Conservation (phyloP, 2,888 invertebrate genomes). For the Philhelius pedissequus region DNA sequence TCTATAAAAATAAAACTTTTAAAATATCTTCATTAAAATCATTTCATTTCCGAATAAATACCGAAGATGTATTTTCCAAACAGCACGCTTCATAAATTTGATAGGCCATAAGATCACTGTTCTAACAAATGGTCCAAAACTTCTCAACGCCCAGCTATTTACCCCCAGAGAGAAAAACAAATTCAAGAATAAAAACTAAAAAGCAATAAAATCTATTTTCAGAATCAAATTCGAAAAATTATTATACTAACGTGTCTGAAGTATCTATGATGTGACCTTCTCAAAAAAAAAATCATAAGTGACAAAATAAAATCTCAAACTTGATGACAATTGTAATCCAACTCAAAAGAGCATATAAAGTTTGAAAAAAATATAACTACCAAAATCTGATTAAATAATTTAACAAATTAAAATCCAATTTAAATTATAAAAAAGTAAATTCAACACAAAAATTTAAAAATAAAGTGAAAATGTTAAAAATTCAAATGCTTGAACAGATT, state of each 20-base stretch:
- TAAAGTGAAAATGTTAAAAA: slow-evolving; percentile 82
- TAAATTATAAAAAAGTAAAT: not conserved
- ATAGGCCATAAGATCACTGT: slow-evolving; percentile 16
- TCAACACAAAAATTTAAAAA: not conserved
- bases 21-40: not conserved
- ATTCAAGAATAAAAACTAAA: slow-evolving; percentile 1
- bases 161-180: not conserved
- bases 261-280: slow-evolving; percentile 61
- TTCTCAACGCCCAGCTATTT: not conserved
- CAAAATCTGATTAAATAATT: slow-evolving; percentile 17
- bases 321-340: slow-evolving; percentile 48
- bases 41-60: not conserved
- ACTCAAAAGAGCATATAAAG: slow-evolving; percentile 21
- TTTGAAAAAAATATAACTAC: not conserved
- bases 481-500: slow-evolving; percentile 88
- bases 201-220: slow-evolving; percentile 42
- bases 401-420: slow-evolving; percentile 2
- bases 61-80: not conserved
- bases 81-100: not conserved
- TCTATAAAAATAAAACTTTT: not conserved
- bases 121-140: not conserved
- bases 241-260: not conserved
- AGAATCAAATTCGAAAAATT: slow-evolving; percentile 45
- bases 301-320: slow-evolving; percentile 27
- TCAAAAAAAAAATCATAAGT: slow-evolving; percentile 27